Conservation (phyloP, 2,113 vertebrate species). For the Oncorhynchus keta region DNA sequence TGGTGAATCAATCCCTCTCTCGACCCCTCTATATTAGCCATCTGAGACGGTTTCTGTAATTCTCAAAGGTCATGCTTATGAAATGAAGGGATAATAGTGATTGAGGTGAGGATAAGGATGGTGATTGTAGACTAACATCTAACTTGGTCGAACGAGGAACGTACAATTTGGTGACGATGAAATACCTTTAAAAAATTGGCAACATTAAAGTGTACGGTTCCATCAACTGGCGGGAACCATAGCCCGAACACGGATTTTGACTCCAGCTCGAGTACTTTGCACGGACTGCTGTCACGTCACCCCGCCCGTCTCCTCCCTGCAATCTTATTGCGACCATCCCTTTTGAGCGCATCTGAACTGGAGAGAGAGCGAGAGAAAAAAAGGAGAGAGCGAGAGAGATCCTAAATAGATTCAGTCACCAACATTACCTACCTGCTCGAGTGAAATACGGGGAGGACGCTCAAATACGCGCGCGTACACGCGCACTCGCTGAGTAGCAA, state of each 20-base stretch:
- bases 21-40: neutral
- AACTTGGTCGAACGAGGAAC: neutral
- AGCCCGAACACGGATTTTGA: slow-evolving; percentile 1
- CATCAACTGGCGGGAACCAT: neutral
- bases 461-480: slow-evolving; percentile 66
- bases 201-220: neutral
- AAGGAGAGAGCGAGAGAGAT: neutral
- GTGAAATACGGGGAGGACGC: slow-evolving; percentile 47
- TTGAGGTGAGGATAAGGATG: neutral
- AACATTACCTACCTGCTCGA: slow-evolving; percentile 40
- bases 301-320: slow-evolving; percentile 9
- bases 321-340: neutral
- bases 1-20: neutral
- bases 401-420: slow-evolving; percentile 3
- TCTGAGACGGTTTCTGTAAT: neutral
- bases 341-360: neutral
- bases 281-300: slow-evolving; percentile 9
- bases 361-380: slow-evolving; percentile 15
- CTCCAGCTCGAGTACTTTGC: slow-evolving; percentile 22
- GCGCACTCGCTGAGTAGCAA: slow-evolving; percentile 54
- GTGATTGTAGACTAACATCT: neutral
- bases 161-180: neutral
- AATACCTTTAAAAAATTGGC: neutral
- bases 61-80: neutral
- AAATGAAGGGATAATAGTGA: neutral